These are phyloP conservation scores for Drosophila obscura DNA, from an alignment of 1,140 invertebrate genomes.

Conservation along the genomic window DNA sequence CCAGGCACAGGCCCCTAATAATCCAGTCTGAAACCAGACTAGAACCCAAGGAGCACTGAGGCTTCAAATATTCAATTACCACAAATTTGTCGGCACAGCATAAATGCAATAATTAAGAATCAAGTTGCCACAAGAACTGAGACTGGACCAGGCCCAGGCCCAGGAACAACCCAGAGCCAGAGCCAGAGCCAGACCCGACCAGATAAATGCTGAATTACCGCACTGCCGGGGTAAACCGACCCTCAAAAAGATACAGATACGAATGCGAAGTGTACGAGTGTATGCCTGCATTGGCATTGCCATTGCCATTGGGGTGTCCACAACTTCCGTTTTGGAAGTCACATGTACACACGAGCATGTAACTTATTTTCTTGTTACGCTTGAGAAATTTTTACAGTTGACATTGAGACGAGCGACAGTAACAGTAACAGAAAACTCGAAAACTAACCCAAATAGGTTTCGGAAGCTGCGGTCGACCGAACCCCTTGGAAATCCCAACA, in stretches of 20 bases:
- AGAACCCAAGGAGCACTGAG: too few relatives aligned
- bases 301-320: not conserved
- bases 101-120: slow-evolving; percentile 82
- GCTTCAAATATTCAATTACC: slow-evolving; percentile 75
- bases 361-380: slow-evolving; percentile 79
- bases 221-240: slow-evolving; percentile 40
- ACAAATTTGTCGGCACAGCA: slow-evolving; percentile 77
- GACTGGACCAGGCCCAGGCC: slow-evolving; percentile 34
- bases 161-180: too few relatives aligned
- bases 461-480: slow-evolving; percentile 77
- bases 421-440: slow-evolving; percentile 74
- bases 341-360: slow-evolving; percentile 31
- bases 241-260: slow-evolving; percentile 12
- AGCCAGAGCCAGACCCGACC: slow-evolving; percentile 3
- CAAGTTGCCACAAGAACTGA: slow-evolving; percentile 59
- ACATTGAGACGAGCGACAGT: slow-evolving; percentile 68
- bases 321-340: slow-evolving; percentile 70
- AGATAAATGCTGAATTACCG: slow-evolving; percentile 25
- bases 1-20: not conserved
- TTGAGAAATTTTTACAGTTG: slow-evolving; percentile 77
- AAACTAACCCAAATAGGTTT: slow-evolving; percentile 80
- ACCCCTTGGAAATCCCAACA: slow-evolving; percentile 13
- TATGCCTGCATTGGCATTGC: slow-evolving; percentile 17
- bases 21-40: slow-evolving; percentile 47
- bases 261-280: not conserved